Conservation (phyloP, 2,888 invertebrate genomes). For the Neoitamus cyanurus region DNA sequence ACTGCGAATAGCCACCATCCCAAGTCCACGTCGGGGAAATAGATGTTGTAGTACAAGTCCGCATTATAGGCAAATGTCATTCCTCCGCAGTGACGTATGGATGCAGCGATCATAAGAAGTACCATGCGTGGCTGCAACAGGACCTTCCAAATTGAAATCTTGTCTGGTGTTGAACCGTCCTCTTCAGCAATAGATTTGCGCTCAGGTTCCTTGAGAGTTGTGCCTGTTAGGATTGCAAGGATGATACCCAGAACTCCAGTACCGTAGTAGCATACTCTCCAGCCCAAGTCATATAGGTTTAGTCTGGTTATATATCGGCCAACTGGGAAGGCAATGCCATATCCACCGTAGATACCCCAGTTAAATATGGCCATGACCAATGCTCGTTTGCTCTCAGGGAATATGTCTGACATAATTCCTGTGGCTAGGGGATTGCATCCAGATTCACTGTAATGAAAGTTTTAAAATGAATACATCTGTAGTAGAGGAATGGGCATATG, state of each 20-base stretch:
- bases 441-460: constrained; percentile 73
- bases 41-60: constrained; percentile 86
- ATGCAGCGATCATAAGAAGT: constrained; percentile 85
- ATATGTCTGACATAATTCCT: constrained; percentile 84
- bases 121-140: constrained; percentile 82
- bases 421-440: constrained; percentile 90
- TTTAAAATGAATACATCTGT: not conserved
- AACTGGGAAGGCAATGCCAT: constrained; percentile 91
- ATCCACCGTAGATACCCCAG: constrained; percentile 96
- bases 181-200: constrained; percentile 80
- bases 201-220: constrained; percentile 81
- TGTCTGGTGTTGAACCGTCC: constrained; percentile 67
- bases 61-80: constrained; percentile 94
- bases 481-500: not conserved
- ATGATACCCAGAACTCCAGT: constrained; percentile 81
- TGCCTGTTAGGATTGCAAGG: constrained; percentile 76
- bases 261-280: constrained; percentile 85
- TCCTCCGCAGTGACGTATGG: constrained; percentile 88
- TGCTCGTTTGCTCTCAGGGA: constrained; percentile 83
- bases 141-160: constrained; percentile 79
- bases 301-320: constrained; percentile 84
- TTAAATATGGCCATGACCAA: constrained; percentile 93
- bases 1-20: constrained; percentile 92
- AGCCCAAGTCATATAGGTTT: constrained; percentile 82
- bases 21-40: constrained; percentile 89